Percentiles rank a stretch among this genome's conserved stretches.
Conservation (phyloP, 2,888 invertebrate species). For the Noctua pronuba region DNA sequence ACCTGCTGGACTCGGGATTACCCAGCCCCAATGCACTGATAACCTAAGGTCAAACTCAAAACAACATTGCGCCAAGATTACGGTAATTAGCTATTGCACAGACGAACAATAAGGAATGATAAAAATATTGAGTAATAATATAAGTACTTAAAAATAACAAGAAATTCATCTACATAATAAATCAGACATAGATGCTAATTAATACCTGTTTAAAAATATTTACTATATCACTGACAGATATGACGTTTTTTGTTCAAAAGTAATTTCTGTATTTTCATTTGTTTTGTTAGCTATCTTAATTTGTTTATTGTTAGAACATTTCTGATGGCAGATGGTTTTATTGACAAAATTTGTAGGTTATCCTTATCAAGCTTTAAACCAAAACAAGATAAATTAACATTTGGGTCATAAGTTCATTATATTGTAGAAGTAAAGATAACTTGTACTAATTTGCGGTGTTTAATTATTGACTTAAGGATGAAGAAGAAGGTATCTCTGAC, state of each 20-base stretch:
- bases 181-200: neutral
- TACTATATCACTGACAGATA: neutral
- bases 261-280: neutral
- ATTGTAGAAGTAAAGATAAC: conserved; percentile 7
- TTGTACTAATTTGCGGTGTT: conserved; percentile 13
- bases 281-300: neutral
- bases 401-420: conserved; percentile 24
- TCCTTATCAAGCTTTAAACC: neutral
- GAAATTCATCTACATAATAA: too few species aligned
- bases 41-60: neutral
- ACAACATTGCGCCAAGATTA: neutral
- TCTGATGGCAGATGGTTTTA: conserved; percentile 3
- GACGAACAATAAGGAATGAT: too few species aligned
- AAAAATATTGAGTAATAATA: too few species aligned
- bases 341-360: conserved; percentile 4
- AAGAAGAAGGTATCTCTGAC: neutral
- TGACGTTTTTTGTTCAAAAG: neutral
- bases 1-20: neutral
- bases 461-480: neutral
- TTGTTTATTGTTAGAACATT: neutral
- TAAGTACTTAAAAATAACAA: too few species aligned
- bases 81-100: too few species aligned
- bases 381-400: conserved; percentile 18
- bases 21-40: neutral
- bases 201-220: neutral